Base-by-base conservation (phyloP, 2,797 vertebrate genomes). In the Cryptoprocta ferox region DNA sequence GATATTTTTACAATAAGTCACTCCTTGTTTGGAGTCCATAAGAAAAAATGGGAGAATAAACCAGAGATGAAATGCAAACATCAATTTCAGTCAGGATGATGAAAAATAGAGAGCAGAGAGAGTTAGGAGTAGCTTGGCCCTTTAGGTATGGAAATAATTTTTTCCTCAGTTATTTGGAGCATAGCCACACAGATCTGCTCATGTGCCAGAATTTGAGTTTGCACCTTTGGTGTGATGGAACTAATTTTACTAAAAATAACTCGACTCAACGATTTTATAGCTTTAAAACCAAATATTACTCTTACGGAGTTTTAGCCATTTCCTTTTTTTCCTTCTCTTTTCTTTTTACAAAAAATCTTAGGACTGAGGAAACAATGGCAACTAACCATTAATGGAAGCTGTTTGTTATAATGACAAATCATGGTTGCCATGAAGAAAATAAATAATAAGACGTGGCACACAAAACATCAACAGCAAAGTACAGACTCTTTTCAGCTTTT, bases 161-260 rank as follows among this genome's bases (percentile, higher is more conserved):
- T 86, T 89, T 61, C 14, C 48, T 95, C 16, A 79, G 2, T 95
- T 89, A 93, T 93, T 97, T 92, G 84, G 21, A 91, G 32, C 32
- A 37, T n/a, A 87, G 59, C 70, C 50, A 65, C 16, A 83, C 15
- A 53, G 35, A 81, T 61, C 39, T 81, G 71, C 35, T 66, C 53
- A 70, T 81, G 24, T 87, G 50, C 37, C 39, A 84, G 87, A 93
- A 92, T 80, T 91, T 96, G 56, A 15, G 19, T 91, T 79, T 95
- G 21, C 30, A 83, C 59, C 3, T 92, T 84, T 56, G 73, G 61
- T 94, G 39, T 48, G 39, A 89, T 82, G 70, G 50, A 94, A 68
- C 42, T 89, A 37, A 94, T 85, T 94, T 97, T 78, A 53, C 50
- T 95, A 42, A 83, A 91, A 48, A 94, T 91, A 63, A 71, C 42